Evolutionary conservation across 2,113 vertebrate species (phyloP).

Genomic region (Erythrolamprus reginae): DNA sequence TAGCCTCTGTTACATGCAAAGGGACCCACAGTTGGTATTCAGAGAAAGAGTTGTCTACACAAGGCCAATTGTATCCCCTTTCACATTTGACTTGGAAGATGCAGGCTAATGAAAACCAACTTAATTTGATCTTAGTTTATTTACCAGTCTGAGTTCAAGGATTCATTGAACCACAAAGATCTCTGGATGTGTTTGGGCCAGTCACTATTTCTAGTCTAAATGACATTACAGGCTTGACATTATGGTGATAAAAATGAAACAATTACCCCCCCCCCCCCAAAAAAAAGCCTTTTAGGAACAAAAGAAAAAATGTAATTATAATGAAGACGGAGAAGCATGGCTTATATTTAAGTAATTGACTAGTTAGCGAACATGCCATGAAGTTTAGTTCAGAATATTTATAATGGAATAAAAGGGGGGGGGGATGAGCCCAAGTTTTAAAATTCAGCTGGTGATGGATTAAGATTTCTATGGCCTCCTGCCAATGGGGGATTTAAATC

Average conservation of each 20-base stretch:
- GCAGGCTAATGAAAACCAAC: not conserved
- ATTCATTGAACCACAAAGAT: not conserved
- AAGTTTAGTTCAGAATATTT: not conserved
- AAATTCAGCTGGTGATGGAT: slow-evolving; percentile 24
- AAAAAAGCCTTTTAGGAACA: not conserved
- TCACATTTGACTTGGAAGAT: not conserved
- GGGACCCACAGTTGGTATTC: not conserved
- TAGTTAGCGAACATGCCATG: not conserved
- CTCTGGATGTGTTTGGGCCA: not conserved
- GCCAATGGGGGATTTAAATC: slow-evolving; percentile 44
- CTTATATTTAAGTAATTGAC: not conserved
- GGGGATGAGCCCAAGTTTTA: slow-evolving; percentile 5
- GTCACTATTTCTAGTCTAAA: not conserved
- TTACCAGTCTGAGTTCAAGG: not conserved
- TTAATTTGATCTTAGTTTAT: not conserved
- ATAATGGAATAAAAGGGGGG: not conserved
- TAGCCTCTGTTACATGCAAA: not conserved
- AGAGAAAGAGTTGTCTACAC: not conserved
- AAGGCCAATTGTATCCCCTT: not conserved
- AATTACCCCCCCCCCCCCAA: not conserved
- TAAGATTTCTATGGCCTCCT: slow-evolving; percentile 25
- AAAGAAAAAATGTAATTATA: not conserved
- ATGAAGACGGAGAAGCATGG: not conserved
- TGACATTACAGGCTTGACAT: not conserved
- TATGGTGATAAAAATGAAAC: not conserved